A percentile compares a stretch with the other conserved stretches of the same genome.
Conservation (phyloP, 2,797 vertebrate genomes). For the Erpetoichthys calabaricus region DNA sequence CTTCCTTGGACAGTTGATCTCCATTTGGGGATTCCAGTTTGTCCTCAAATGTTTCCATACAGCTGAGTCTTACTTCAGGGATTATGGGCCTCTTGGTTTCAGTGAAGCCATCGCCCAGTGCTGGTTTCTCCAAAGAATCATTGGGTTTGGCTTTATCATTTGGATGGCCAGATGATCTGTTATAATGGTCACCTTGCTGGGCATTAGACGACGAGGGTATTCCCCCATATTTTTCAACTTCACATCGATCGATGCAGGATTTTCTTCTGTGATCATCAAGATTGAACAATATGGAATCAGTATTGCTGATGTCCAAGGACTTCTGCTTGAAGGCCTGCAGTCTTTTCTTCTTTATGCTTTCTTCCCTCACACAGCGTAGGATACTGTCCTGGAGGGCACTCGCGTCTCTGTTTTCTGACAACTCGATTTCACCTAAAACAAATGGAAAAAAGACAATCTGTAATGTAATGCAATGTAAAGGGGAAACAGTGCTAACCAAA, state of each 20-base stretch:
- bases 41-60: conserved; percentile 87
- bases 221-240: conserved; percentile 56
- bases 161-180: conserved; percentile 21
- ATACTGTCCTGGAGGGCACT: conserved; percentile 84
- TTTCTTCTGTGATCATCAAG: conserved; percentile 90
- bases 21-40: conserved; percentile 57
- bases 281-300: conserved; percentile 87
- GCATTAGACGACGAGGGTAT: conserved; percentile 34
- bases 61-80: conserved; percentile 88
- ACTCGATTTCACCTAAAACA: conserved; percentile 85
- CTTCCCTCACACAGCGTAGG: conserved; percentile 85
- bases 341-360: conserved; percentile 85
- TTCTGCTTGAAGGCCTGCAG: conserved; percentile 97
- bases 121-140: conserved; percentile 41
- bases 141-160: conserved; percentile 32
- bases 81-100: conserved; percentile 65
- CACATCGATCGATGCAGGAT: conserved; percentile 91
- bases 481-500: background rate
- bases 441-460: conserved; percentile 44
- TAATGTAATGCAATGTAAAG: background rate
- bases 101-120: conserved; percentile 40
- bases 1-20: conserved; percentile 54
- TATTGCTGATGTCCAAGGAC: conserved; percentile 93
- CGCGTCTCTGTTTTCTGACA: conserved; percentile 88
- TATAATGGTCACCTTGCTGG: conserved; percentile 38